Base-by-base conservation (phyloP, 1,140 invertebrate genomes). In the Zaprionus camerounensis region DNA sequence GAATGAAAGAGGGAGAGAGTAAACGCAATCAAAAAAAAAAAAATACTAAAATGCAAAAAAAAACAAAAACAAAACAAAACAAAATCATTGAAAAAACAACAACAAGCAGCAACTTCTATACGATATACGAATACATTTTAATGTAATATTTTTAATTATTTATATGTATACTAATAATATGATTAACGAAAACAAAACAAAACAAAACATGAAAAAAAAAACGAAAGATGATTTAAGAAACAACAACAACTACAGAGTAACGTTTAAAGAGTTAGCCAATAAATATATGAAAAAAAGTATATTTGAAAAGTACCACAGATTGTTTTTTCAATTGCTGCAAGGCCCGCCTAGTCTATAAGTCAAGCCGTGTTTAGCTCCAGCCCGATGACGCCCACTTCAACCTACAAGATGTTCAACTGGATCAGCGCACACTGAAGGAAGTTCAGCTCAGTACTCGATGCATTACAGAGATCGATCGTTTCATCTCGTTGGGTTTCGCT, bases 141-240 rank as follows among this genome's bases (percentile, higher is more conserved):
- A 92, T 92, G 91, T 92, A 92, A 92, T 92, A 92, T 92, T 92
- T 92, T 92, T 91, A 92, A 92, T 90, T 92, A 92, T 92, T 92
- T 92, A 92, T 92, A 92, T 92, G 91, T 92, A 92, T 92, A 92
- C 91, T 92, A 92, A 92, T 87, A 90, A 86, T 91, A 84, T 84
- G 83, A 91, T 91, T 82, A 91, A 65, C 55, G 68, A 76, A 75
- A 85, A 82, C 70, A 78, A 72, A 78, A 82, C 70, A 78, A 72
- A 78, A 78, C 57, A 84, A 82, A 80, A 73, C 64, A 70, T 65
- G 36, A 78, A 79, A 73, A 81, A 81, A 73, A 62, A 70, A 75
- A 72, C 58, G 53, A 72, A 80, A 87, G 77, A 71, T 68, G 76
- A 82, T 80, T 67, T 85, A 83, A 91, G 78, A 66, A 91, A 46